These are phyloP conservation scores for Drosophila littoralis DNA, from an alignment of 1,140 invertebrate genomes.

Conservation along the genomic window DNA sequence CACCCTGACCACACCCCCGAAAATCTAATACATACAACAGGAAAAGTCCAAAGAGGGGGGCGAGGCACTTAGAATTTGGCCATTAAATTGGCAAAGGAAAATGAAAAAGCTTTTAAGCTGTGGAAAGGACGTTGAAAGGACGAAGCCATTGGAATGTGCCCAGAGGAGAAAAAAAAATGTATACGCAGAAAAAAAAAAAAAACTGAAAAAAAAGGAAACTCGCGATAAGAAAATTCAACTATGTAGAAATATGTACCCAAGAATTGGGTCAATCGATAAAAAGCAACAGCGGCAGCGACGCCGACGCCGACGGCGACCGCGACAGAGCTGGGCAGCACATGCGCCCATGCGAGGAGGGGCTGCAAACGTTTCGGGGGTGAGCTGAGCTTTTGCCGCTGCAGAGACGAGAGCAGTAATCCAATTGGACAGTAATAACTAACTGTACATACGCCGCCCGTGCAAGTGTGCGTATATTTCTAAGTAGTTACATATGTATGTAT, in stretches of 20 bases:
- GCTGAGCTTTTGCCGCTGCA: slow-evolving; percentile 53
- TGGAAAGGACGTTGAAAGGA: slow-evolving; percentile 82
- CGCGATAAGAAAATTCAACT: slow-evolving; percentile 53
- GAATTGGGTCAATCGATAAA: slow-evolving; percentile 81
- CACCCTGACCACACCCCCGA: background rate
- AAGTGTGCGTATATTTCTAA: background rate
- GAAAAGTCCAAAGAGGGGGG: background rate
- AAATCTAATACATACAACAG: slow-evolving; percentile 2
- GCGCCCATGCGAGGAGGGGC: slow-evolving; percentile 42
- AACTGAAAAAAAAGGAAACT: background rate
- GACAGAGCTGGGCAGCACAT: slow-evolving; percentile 51
- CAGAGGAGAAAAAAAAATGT: background rate
- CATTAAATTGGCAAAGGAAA: slow-evolving; percentile 25
- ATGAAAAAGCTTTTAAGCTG: slow-evolving; percentile 48
- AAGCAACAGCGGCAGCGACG: slow-evolving; percentile 31
- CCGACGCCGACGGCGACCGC: background rate
- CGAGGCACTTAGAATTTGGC: slow-evolving; percentile 22
- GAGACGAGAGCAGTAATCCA: slow-evolving; percentile 55
- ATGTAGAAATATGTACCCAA: slow-evolving; percentile 33
- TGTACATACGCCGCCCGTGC: slow-evolving; percentile 20
- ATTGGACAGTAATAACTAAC: slow-evolving; percentile 63
- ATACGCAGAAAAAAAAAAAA: background rate
- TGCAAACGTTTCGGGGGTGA: slow-evolving; percentile 31
- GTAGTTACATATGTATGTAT: slow-evolving; percentile 18
- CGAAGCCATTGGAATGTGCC: slow-evolving; percentile 69